A percentile compares a stretch with the other conserved stretches of the same genome.
phyloP scores from a whole-genome alignment of 2,113 vertebrate species.

The Orthonyx spaldingii region DNA sequence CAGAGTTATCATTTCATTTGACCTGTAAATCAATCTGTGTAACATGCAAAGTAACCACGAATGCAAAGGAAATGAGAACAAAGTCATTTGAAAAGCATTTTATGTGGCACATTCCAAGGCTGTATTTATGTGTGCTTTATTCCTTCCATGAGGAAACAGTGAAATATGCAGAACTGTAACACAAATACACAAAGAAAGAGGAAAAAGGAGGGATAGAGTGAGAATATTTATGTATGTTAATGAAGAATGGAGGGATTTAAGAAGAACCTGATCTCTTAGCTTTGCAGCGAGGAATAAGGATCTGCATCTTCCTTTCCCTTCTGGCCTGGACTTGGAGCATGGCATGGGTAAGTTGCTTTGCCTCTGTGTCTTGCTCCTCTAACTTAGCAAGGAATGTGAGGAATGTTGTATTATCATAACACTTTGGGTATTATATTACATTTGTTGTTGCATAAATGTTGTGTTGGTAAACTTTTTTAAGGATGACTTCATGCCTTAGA shows the following conservation, averaged over 20 bases:
- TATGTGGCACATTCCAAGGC: background rate
- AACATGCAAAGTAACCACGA: background rate
- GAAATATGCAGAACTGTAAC: background rate
- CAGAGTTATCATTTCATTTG: background rate
- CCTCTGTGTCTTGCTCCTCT: background rate
- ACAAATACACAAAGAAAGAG: background rate
- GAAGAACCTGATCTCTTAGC: background rate
- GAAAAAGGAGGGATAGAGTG: background rate
- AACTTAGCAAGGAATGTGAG: background rate
- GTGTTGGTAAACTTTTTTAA: background rate
- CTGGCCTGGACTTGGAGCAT: background rate
- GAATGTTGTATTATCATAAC: background rate
- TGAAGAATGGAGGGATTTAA: background rate
- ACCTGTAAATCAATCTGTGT: background rate
- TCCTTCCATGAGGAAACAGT: background rate
- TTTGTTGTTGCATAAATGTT: background rate
- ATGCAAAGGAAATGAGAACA: background rate
- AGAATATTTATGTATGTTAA: background rate
- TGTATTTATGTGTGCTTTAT: background rate
- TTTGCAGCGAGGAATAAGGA: background rate
- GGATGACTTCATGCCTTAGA: background rate
- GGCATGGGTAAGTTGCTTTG: background rate
- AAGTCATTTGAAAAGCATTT: background rate
- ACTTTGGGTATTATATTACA: background rate
- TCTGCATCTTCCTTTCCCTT: background rate